Conservation (phyloP, 2,888 invertebrate species). For the Ochropleura leucogaster region DNA sequence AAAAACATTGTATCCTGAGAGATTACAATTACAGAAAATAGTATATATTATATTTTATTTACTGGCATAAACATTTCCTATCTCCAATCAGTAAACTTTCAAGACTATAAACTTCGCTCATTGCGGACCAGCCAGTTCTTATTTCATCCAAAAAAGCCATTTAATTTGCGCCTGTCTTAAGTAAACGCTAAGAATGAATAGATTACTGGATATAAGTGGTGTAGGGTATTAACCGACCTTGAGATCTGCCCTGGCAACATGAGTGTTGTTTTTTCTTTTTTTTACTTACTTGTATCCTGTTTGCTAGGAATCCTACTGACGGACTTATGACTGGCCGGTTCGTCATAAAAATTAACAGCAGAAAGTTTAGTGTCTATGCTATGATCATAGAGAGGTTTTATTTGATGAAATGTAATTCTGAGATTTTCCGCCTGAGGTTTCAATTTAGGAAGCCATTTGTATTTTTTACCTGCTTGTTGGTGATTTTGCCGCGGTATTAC, state of each 20-base stretch:
- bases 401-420: constrained; percentile 12
- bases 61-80: neutral
- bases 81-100: constrained; percentile 29
- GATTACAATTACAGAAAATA: constrained; percentile 1
- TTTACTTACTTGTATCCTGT: constrained; percentile 57
- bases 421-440: neutral
- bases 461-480: constrained; percentile 1
- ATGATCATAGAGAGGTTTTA: constrained; percentile 24
- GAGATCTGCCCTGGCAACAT: constrained; percentile 48
- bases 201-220: constrained; percentile 66
- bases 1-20: neutral
- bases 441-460: constrained; percentile 10
- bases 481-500: constrained; percentile 6
- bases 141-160: constrained; percentile 47
- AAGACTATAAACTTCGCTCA: constrained; percentile 44
- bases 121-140: constrained; percentile 15
- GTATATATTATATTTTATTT: neutral
- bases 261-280: constrained; percentile 49
- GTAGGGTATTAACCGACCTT: constrained; percentile 72
- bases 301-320: constrained; percentile 51
- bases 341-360: constrained; percentile 27
- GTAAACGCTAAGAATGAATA: constrained; percentile 66
- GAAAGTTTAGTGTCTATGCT: constrained; percentile 19
- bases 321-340: constrained; percentile 30
- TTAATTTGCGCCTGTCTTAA: constrained; percentile 55